Percentiles rank a stretch among this genome's conserved stretches.
Conservation (phyloP, 2,797 vertebrate species). For the Sitta carolinensis region DNA sequence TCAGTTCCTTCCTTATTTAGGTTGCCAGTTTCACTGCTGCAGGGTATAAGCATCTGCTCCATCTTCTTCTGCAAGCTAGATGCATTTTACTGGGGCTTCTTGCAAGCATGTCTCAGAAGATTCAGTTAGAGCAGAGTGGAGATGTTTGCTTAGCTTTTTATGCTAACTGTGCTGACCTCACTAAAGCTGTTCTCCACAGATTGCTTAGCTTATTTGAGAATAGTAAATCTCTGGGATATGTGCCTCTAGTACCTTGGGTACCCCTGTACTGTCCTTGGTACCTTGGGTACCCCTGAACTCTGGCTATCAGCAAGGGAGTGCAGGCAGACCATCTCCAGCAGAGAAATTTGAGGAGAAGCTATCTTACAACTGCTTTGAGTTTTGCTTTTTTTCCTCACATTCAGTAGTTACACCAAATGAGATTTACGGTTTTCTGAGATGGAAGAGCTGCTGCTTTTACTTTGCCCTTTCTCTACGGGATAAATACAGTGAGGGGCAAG, state of each 20-base stretch:
- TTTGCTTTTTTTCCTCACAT: background rate
- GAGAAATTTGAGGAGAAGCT: background rate
- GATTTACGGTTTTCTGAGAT: background rate
- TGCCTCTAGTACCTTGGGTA: background rate
- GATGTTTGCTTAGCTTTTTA: conserved; percentile 8
- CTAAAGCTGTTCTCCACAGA: background rate
- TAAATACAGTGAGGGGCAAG: accelerated
- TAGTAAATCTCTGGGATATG: background rate
- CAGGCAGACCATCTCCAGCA: background rate
- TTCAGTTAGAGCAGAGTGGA: background rate
- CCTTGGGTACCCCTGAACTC: background rate
- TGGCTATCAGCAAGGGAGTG: background rate
- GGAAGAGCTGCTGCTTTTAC: background rate
- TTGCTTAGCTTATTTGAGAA: background rate
- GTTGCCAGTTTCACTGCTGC: background rate
- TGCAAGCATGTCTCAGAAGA: background rate
- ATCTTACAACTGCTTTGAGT: background rate
- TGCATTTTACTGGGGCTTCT: background rate
- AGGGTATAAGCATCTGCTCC: background rate
- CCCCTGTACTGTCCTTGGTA: background rate
- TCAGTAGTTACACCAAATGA: background rate
- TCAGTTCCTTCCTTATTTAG: background rate
- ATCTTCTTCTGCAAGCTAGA: background rate
- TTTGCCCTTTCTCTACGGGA: background rate
- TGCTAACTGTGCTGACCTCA: background rate